Evolutionary conservation across 2,888 invertebrate genomes (phyloP).

Genomic region (Cactoblastis cactorum): DNA sequence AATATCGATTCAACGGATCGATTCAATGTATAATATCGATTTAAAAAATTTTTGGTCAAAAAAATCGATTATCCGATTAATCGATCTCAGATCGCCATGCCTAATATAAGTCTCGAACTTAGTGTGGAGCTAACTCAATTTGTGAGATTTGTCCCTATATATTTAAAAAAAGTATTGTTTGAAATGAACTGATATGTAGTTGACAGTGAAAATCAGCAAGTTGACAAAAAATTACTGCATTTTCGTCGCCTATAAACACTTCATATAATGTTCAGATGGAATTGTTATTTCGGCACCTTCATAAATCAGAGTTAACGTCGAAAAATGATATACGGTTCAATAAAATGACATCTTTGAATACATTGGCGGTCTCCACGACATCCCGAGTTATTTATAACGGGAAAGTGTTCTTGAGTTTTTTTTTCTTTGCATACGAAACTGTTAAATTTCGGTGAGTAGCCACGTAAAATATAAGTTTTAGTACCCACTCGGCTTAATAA

Average conservation of each 20-base stretch:
- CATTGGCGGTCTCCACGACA: constrained; percentile 49
- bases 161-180: no score
- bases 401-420: constrained; percentile 22
- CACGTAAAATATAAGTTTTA: constrained; percentile 14
- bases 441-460: constrained; percentile 17
- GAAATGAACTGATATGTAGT: no score
- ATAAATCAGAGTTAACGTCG: constrained; percentile 60
- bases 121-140: no score
- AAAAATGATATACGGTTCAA: constrained; percentile 60
- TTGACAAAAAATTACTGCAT: no score
- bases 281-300: constrained; percentile 49
- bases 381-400: constrained; percentile 33
- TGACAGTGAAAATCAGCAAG: no score
- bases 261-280: constrained; percentile 39
- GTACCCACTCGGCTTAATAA: constrained; percentile 12
- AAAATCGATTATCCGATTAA: no score
- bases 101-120: no score
- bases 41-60: no score
- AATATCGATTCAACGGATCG: no score
- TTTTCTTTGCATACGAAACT: constrained; percentile 18
- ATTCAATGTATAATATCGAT: no score
- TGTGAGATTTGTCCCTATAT: no score
- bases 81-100: no score
- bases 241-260: constrained; percentile 16
- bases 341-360: constrained; percentile 61